These are phyloP conservation scores for Meandrina meandrites DNA, from an alignment of 92 coral and sea anemone genomes.

Conservation along the genomic window DNA sequence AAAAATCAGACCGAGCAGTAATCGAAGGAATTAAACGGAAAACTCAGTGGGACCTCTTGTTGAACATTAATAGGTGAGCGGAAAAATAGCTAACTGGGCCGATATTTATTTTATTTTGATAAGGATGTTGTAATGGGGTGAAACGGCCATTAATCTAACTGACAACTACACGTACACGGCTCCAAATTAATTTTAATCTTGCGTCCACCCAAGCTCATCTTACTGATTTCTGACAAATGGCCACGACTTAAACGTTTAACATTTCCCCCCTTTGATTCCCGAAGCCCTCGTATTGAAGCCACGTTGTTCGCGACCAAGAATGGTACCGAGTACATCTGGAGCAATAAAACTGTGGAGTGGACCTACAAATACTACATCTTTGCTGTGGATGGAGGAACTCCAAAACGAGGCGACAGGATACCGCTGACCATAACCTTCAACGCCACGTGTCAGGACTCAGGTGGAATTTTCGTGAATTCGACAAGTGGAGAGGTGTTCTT, in stretches of 20 bases:
- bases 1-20: too few species aligned
- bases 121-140: too few species aligned
- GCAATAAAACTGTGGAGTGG: slow-evolving; percentile 85
- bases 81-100: too few species aligned
- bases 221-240: too few species aligned
- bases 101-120: too few species aligned
- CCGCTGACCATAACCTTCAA: slow-evolving; percentile 87
- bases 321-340: slow-evolving; percentile 83
- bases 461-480: slow-evolving; percentile 77
- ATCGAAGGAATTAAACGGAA: too few species aligned
- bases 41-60: background rate
- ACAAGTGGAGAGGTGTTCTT: slow-evolving; percentile 94
- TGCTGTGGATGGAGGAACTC: slow-evolving; percentile 92
- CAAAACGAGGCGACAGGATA: slow-evolving; percentile 91
- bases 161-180: background rate
- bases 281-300: slow-evolving; percentile 74
- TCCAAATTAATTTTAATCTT: too few species aligned
- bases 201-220: too few species aligned
- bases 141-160: background rate
- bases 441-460: slow-evolving; percentile 88
- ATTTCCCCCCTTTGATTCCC: background rate
- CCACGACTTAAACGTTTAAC: too few species aligned
- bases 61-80: too few species aligned
- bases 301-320: slow-evolving; percentile 65
- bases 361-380: slow-evolving; percentile 74